Evolutionary conservation across 2,888 invertebrate genomes (phyloP), one percentile per base, ranked within the genome.

Genomic region (Cepaea hortensis): DNA sequence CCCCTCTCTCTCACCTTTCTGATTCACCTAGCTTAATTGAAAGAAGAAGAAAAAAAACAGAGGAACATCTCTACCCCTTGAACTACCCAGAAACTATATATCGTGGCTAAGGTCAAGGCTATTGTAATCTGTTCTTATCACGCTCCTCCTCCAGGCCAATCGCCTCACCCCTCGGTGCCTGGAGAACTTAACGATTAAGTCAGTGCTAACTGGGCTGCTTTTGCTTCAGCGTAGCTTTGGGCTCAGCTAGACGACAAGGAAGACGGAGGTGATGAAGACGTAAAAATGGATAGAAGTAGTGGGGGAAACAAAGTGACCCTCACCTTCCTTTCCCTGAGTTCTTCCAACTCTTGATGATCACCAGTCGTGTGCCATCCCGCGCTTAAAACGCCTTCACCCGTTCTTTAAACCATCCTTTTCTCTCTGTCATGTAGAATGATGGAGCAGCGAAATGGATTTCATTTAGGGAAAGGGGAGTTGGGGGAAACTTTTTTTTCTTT

Each of bases 101-200:
- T 1, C 55, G 55, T 55, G 55, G 55, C 48, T 73, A 55, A 55
- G 77, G 77, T 77, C 79, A 62, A 77, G 77, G 55, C n/a, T n/a
- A 77, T 55, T 79, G 35, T 79, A 20, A 68, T 68, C 68, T 68
- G 18, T 68, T 68, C 68, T 68, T 68, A 18, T n/a, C n/a, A 20
- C 68, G 18, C 23, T 35, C 79, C 35, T 62, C 61, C 5, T 61
- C 61, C 23, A 7, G 61, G n/a, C 61, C 68, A 20, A 7, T 68
- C 68, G 6, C 68, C 13, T 15, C 13, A 7, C 13, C 68, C 13
- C 68, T 68, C 68, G 6, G 3, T 79, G 3, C n/a, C 23, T 61
- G 62, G 76, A 13, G 35, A 79, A 79, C 35, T 35, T 62, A 23
- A 79, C 62, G 55, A 23, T 77, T 77, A 77, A 61, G 77, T 23